Evolutionary conservation across 1,140 invertebrate species (phyloP).

Genomic region (Triops longicaudatus): DNA sequence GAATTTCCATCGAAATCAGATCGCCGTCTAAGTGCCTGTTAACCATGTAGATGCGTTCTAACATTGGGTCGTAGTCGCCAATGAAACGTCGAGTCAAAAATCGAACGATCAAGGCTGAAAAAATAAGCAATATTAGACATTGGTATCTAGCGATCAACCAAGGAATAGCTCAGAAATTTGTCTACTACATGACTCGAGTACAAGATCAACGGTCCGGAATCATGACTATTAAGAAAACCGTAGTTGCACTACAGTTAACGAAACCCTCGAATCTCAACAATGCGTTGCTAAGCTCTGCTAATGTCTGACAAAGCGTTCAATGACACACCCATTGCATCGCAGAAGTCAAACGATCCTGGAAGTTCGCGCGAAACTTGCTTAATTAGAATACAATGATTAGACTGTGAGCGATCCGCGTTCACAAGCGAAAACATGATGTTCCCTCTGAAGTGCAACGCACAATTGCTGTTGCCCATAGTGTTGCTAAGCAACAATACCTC

Average conservation of each 20-base stretch:
- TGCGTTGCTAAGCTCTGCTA: too few relatives aligned
- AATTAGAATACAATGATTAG: neutral
- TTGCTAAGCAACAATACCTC: neutral
- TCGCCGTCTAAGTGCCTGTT: slow-evolving; percentile 67
- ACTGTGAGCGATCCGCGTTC: neutral
- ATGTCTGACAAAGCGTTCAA: too few relatives aligned
- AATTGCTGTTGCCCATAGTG: neutral
- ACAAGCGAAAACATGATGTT: neutral
- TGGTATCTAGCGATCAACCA: neutral
- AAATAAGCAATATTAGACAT: neutral
- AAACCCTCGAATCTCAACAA: too few relatives aligned
- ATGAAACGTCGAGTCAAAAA: slow-evolving; percentile 73
- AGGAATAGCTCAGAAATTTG: too few relatives aligned
- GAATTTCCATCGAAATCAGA: slow-evolving; percentile 52
- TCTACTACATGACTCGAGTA: too few relatives aligned
- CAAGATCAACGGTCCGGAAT: too few relatives aligned
- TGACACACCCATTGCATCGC: too few relatives aligned
- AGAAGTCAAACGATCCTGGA: neutral
- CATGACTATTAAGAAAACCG: too few relatives aligned
- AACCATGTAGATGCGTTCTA: slow-evolving; percentile 68
- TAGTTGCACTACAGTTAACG: too few relatives aligned
- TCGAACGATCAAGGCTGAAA: slow-evolving; percentile 64
- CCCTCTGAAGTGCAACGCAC: neutral
- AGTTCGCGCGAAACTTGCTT: neutral
- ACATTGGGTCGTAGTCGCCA: slow-evolving; percentile 69